A percentile compares a stretch with the other conserved stretches of the same genome.
phyloP scores from a whole-genome alignment of 1,140 invertebrate genomes.

The Lepidurus couesii region DNA sequence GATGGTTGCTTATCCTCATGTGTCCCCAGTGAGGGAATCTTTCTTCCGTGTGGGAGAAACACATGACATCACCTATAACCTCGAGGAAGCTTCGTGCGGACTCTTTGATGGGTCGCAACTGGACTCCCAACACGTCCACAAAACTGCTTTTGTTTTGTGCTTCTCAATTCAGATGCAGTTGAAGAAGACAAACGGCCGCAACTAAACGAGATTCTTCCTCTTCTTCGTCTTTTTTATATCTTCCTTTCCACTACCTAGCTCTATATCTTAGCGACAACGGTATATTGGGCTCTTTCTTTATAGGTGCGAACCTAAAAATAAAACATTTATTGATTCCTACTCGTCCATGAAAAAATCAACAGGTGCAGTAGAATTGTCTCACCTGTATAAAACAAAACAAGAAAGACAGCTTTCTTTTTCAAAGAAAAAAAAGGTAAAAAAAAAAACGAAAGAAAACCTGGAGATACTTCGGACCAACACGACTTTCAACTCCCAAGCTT shows the following conservation, averaged over 20 bases:
- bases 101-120: conserved; percentile 1
- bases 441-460: background rate
- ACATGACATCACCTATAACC: conserved; percentile 3
- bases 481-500: background rate
- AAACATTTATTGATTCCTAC: background rate
- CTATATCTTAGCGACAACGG: too few relatives aligned
- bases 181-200: background rate
- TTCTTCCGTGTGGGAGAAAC: background rate
- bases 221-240: background rate
- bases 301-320: background rate
- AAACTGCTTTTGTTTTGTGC: background rate
- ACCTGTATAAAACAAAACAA: background rate
- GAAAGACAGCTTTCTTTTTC: background rate
- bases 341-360: background rate
- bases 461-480: background rate
- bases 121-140: background rate
- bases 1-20: background rate
- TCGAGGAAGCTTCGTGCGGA: background rate
- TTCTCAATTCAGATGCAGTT: background rate
- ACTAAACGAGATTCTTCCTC: background rate
- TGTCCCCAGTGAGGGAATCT: background rate
- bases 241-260: background rate
- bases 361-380: background rate
- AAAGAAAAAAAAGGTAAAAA: background rate
- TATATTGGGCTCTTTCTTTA: too few relatives aligned